phyloP scores from a whole-genome alignment of 1,140 invertebrate genomes.

The Brachionus sp. region DNA sequence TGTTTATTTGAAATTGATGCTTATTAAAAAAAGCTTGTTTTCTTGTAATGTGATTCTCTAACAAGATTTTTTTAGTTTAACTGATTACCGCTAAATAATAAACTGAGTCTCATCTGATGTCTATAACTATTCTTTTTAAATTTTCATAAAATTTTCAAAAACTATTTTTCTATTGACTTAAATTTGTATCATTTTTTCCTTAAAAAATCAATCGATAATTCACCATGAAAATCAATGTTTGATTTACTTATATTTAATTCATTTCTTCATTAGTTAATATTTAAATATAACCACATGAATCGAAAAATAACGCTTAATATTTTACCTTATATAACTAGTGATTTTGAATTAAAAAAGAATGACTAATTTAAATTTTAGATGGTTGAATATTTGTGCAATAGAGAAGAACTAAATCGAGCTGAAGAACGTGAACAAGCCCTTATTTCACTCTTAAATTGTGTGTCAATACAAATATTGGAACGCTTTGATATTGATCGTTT shows the following conservation, averaged over 20 bases:
- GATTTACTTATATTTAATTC: too few relatives aligned
- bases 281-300: too few relatives aligned
- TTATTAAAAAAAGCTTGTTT: background rate
- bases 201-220: background rate
- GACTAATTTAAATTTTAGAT: slow-evolving; percentile 49
- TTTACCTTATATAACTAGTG: too few relatives aligned
- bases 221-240: background rate
- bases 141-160: too few relatives aligned
- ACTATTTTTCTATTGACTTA: slow-evolving; percentile 53
- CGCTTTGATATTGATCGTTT: slow-evolving; percentile 64
- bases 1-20: too few relatives aligned
- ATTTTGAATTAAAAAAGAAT: too few relatives aligned
- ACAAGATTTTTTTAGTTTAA: too few relatives aligned
- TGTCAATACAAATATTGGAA: slow-evolving; percentile 63
- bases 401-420: slow-evolving; percentile 62
- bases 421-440: slow-evolving; percentile 76
- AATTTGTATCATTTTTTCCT: slow-evolving; percentile 46
- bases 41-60: slow-evolving; percentile 56
- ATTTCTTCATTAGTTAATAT: too few relatives aligned
- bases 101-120: too few relatives aligned
- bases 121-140: too few relatives aligned
- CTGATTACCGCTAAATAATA: too few relatives aligned
- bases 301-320: too few relatives aligned
- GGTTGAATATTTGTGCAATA: slow-evolving; percentile 46
- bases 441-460: slow-evolving; percentile 61